These are phyloP conservation scores for Galerucella calmariensis DNA, from an alignment of 2,888 invertebrate species.

Conservation along the genomic window DNA sequence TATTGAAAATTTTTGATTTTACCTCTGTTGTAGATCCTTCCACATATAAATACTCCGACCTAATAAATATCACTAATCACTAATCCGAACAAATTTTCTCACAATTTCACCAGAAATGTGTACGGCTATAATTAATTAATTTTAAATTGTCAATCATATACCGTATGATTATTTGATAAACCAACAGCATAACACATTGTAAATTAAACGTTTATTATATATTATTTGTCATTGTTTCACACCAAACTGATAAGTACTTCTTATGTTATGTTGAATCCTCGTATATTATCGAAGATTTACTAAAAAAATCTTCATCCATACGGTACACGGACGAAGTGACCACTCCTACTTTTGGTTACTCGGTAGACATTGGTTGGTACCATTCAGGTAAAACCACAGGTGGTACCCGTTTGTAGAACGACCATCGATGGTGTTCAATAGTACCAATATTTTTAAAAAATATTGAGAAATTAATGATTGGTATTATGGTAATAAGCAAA, in stretches of 20 bases:
- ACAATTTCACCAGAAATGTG: constrained; percentile 38
- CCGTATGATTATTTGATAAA: constrained; percentile 60
- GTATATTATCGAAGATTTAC: constrained; percentile 61
- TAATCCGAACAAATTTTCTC: constrained; percentile 26
- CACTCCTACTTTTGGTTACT: constrained; percentile 49
- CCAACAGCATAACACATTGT: constrained; percentile 60
- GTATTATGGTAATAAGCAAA: too few species aligned
- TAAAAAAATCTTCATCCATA: constrained; percentile 57
- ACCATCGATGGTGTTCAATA: constrained; percentile 40
- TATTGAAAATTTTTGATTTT: not conserved
- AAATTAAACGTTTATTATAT: constrained; percentile 65
- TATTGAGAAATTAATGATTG: not conserved
- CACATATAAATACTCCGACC: constrained; percentile 14
- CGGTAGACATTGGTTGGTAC: constrained; percentile 52
- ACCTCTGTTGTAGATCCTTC: constrained; percentile 16
- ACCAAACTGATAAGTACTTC: constrained; percentile 64
- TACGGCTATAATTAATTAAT: constrained; percentile 43
- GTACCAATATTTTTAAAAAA: constrained; percentile 16
- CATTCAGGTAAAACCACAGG: constrained; percentile 44
- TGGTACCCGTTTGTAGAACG: constrained; percentile 41
- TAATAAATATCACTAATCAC: constrained; percentile 19
- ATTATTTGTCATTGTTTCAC: constrained; percentile 66
- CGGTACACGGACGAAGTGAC: constrained; percentile 55
- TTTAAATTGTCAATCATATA: constrained; percentile 58
- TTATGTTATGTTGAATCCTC: constrained; percentile 61